Evolutionary conservation across 2,888 invertebrate genomes (phyloP).

Genomic region (Drosophila putrida): DNA sequence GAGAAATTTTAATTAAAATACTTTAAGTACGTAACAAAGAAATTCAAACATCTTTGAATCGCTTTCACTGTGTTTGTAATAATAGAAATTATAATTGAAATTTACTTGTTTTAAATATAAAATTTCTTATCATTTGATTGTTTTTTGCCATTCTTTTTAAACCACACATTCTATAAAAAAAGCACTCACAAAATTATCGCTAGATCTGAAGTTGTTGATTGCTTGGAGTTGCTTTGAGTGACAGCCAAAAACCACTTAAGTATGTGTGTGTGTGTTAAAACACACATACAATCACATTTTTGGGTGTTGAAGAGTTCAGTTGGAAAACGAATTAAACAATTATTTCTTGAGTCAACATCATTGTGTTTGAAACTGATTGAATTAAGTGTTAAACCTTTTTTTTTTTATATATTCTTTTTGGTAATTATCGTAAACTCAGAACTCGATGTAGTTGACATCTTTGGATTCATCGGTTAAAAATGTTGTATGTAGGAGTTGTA

Average conservation of each 20-base stretch:
- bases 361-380: slow-evolving; percentile 14
- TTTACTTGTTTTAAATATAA: not conserved
- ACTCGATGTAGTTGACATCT: not conserved
- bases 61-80: too few relatives aligned
- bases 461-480: not conserved
- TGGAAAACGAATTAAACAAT: slow-evolving; percentile 1
- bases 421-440: not conserved
- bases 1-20: not conserved
- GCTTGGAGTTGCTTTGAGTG: slow-evolving; percentile 4
- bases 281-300: not conserved
- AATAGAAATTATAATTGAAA: too few relatives aligned
- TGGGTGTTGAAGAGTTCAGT: slow-evolving; percentile 24
- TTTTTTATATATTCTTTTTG: slow-evolving; percentile 1
- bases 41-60: too few relatives aligned
- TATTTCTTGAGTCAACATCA: not conserved
- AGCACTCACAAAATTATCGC: slow-evolving; percentile 15
- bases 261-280: not conserved
- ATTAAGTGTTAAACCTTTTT: slow-evolving; percentile 9
- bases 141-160: slow-evolving; percentile 6
- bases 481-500: slow-evolving; percentile 5
- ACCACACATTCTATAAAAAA: not conserved
- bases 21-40: too few relatives aligned
- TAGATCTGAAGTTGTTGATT: slow-evolving; percentile 17
- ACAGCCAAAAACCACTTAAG: slow-evolving; percentile 34
- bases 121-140: slow-evolving; percentile 15